A percentile compares a stretch with the other conserved stretches of the same genome.
Evolutionary conservation across 2,888 invertebrate genomes (phyloP).

Genomic region (Macaria notata): DNA sequence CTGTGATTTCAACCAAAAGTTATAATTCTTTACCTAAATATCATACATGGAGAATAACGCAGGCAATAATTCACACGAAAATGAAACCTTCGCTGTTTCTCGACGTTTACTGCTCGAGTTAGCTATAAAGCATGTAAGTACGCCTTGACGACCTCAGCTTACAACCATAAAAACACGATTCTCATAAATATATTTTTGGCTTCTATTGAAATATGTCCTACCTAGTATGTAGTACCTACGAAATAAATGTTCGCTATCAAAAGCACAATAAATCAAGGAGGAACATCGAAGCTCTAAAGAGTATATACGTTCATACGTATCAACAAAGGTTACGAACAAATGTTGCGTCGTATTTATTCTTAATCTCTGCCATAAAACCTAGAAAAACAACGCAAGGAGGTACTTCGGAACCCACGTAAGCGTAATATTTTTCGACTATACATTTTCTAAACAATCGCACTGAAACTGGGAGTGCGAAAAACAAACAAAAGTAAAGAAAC

Average conservation of each 20-base stretch:
- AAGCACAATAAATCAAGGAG: slow-evolving; percentile 16
- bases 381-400: slow-evolving; percentile 19
- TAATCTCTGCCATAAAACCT: slow-evolving; percentile 21
- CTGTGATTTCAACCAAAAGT: too few relatives aligned
- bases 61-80: not conserved
- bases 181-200: slow-evolving; percentile 12
- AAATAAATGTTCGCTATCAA: slow-evolving; percentile 17
- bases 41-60: too few relatives aligned
- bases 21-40: too few relatives aligned
- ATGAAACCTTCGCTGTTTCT: not conserved
- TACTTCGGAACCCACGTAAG: slow-evolving; percentile 23
- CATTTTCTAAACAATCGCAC: slow-evolving; percentile 27
- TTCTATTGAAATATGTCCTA: slow-evolving; percentile 13
- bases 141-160: slow-evolving; percentile 6
- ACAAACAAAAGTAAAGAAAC: slow-evolving; percentile 34
- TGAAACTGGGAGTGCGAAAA: slow-evolving; percentile 27
- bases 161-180: slow-evolving; percentile 9
- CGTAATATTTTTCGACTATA: slow-evolving; percentile 28
- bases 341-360: slow-evolving; percentile 22
- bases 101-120: not conserved
- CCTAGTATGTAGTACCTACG: slow-evolving; percentile 1
- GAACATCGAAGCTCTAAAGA: slow-evolving; percentile 13
- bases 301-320: not conserved
- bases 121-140: slow-evolving; percentile 5
- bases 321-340: slow-evolving; percentile 12